Evolutionary conservation across 1,140 invertebrate genomes (phyloP), one percentile per base, ranked within the genome.

Genomic region (Physella acuta): DNA sequence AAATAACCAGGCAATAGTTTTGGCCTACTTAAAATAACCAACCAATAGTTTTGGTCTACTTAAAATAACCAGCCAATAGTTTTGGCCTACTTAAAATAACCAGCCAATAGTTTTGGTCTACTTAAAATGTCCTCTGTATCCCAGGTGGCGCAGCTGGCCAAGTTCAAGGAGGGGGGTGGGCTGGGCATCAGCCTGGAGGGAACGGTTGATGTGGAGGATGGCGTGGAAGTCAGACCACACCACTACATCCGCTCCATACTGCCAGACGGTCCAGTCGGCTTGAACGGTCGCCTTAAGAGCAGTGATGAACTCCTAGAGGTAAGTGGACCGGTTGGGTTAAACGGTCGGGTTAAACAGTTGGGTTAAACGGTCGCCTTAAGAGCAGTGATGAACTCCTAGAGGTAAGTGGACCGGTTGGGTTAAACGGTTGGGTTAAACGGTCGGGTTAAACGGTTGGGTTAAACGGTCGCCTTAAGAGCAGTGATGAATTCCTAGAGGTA

Each of bases 171-270:
- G 85, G 92, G 89, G 76, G 93, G 94, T 71, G 95, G 95, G 24
- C 88, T 99, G 31, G 96, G 96, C 11, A 98, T 99, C 71, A 95
- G 94, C 68, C 87, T 98, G 60, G 96, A 99, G 84, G 97, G 96
- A 58, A 99, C 96, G 0, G 96, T 86, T 2, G 84, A 85, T 72
- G 81, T 86, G 5, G 97, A 89, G 91, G 96, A 66, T 88, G 94
- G 74, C 91, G 94, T 58, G 92, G 85, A 86, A 71, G 79, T 81
- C 16, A 73, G 79, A n/a, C 84, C 85, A 5, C 85, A 85, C 73
- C 85, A 86, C 71, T 86, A 85, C 71, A 98, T 88, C 92, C 75
- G 84, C 64, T 94, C 93, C 33, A 94, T 98, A 75, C 86, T 97
- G 75, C 91, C 92, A 39, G 93, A 97, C 85, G 97, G 97, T 16